phyloP scores from a whole-genome alignment of 2,888 invertebrate species.

The Plutella xylostella region DNA sequence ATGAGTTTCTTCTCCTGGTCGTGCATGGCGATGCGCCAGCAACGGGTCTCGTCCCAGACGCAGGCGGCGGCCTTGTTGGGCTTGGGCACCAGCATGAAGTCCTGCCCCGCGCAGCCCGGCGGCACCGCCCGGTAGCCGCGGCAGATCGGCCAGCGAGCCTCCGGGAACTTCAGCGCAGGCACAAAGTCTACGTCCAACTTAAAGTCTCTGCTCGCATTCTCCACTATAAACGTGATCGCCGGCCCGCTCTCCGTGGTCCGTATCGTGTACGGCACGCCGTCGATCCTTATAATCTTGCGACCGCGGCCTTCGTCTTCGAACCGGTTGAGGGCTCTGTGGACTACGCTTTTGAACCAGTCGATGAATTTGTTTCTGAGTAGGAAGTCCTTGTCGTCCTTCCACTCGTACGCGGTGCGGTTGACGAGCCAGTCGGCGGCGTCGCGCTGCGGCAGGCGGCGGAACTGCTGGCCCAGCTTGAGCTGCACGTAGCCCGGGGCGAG shows the following conservation, averaged over 20 bases:
- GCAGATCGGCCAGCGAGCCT: slow-evolving; percentile 45
- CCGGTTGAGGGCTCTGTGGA: slow-evolving; percentile 44
- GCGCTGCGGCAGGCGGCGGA: slow-evolving; percentile 29
- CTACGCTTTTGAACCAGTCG: slow-evolving; percentile 65
- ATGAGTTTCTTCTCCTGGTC: slow-evolving; percentile 61
- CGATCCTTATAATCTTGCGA: slow-evolving; percentile 20
- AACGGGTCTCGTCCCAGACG: slow-evolving; percentile 26
- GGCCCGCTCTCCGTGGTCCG: slow-evolving; percentile 47
- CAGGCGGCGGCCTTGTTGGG: slow-evolving; percentile 30
- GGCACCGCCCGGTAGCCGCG: slow-evolving; percentile 29
- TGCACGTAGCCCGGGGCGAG: slow-evolving; percentile 55
- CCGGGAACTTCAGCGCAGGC: slow-evolving; percentile 58
- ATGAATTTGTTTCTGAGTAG: slow-evolving; percentile 53
- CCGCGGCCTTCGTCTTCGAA: slow-evolving; percentile 18
- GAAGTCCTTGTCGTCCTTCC: slow-evolving; percentile 47
- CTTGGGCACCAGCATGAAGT: slow-evolving; percentile 65
- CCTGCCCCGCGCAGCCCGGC: slow-evolving; percentile 25
- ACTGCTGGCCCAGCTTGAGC: slow-evolving; percentile 44
- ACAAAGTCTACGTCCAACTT: slow-evolving; percentile 63
- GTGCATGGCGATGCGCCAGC: slow-evolving; percentile 68
- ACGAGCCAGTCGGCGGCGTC: slow-evolving; percentile 31
- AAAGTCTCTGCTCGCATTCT: slow-evolving; percentile 26
- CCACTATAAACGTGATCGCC: slow-evolving; percentile 63
- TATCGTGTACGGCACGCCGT: slow-evolving; percentile 41
- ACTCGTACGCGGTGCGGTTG: slow-evolving; percentile 41